Conservation (phyloP, 2,888 invertebrate genomes). For the Zygaena filipendulae region DNA sequence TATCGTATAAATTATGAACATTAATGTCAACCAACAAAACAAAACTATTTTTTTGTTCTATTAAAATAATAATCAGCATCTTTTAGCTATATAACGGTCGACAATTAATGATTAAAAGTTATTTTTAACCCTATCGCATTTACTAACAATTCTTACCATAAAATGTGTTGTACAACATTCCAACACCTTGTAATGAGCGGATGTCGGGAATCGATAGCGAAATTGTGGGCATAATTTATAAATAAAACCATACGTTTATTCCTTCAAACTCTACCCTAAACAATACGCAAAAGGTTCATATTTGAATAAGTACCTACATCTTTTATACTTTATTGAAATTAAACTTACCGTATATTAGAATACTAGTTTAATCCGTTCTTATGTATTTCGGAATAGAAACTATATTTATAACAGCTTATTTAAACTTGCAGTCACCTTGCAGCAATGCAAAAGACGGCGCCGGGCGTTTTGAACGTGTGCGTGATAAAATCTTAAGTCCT, state of each 20-base stretch:
- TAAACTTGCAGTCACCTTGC: slow-evolving; percentile 36
- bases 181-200: slow-evolving; percentile 60
- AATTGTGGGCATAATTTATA: slow-evolving; percentile 56
- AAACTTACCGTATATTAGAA: no score
- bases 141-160: slow-evolving; percentile 42
- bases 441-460: slow-evolving; percentile 53
- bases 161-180: slow-evolving; percentile 58
- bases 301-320: no score
- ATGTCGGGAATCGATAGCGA: slow-evolving; percentile 60
- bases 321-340: no score
- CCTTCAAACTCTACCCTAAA: slow-evolving; percentile 1
- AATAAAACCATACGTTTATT: slow-evolving; percentile 21
- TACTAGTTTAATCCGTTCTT: no score
- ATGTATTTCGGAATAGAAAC: slow-evolving; percentile 33
- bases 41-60: no score
- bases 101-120: slow-evolving; percentile 6
- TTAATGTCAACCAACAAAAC: no score
- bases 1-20: no score
- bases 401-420: slow-evolving; percentile 43
- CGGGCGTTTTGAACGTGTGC: slow-evolving; percentile 38
- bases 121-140: slow-evolving; percentile 29
- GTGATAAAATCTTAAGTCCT: slow-evolving; percentile 50
- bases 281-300: no score
- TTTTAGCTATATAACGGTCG: no score
- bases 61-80: no score